Conservation (phyloP, 2,113 vertebrate genomes). For the Pluvialis apricaria region DNA sequence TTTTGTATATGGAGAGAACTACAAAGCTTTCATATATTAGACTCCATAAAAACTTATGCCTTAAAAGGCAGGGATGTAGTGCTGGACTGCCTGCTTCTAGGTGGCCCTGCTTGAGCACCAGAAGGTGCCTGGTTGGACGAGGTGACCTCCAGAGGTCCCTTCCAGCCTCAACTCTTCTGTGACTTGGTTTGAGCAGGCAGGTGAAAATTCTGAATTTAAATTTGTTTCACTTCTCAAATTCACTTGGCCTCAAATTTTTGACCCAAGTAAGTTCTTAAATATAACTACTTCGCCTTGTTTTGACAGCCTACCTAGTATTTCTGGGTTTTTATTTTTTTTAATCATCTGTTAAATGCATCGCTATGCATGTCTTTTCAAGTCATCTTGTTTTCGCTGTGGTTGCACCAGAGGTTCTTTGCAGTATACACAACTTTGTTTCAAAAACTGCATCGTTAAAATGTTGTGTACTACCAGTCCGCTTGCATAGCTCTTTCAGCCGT, state of each 20-base stretch:
- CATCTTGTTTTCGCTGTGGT: neutral
- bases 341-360: neutral
- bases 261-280: neutral
- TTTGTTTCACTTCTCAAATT: neutral
- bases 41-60: neutral
- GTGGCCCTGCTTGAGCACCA: neutral
- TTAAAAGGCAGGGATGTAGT: neutral
- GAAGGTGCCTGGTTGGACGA: neutral
- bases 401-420: neutral
- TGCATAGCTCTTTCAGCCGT: rapidly evolving
- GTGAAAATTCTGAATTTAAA: neutral
- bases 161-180: neutral
- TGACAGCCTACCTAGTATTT: neutral
- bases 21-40: neutral
- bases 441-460: neutral
- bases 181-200: neutral
- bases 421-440: neutral
- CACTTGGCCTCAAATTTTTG: neutral
- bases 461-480: rapidly evolving
- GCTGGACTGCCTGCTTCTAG: neutral
- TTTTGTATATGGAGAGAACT: neutral
- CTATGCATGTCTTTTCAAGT: neutral
- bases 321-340: neutral
- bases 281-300: neutral
- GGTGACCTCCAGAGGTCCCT: neutral